Conservation (phyloP, 2,888 invertebrate genomes). For the Chironomus tentans region DNA sequence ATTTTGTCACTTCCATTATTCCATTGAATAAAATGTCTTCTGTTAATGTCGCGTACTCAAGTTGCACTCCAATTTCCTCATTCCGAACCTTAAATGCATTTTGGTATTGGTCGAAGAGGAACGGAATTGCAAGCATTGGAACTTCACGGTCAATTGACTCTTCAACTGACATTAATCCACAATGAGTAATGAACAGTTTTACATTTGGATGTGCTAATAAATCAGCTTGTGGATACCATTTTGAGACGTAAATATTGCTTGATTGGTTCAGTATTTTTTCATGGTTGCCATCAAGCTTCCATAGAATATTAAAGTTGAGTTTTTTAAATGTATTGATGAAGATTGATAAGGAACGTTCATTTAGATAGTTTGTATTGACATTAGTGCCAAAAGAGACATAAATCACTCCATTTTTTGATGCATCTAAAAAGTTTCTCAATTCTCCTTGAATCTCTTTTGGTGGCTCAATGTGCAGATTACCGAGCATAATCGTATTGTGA, state of each 20-base stretch:
- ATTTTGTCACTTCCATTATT: no score
- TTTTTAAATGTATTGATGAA: slow-evolving; percentile 36
- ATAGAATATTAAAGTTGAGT: slow-evolving; percentile 38
- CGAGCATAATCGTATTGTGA: slow-evolving; percentile 7
- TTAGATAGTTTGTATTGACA: slow-evolving; percentile 33
- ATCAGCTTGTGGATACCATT: slow-evolving; percentile 39
- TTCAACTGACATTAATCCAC: slow-evolving; percentile 43
- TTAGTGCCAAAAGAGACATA: slow-evolving; percentile 23
- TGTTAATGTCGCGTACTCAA: no score
- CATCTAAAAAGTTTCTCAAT: slow-evolving; percentile 2
- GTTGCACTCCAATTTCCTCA: no score
- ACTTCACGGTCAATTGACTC: slow-evolving; percentile 42
- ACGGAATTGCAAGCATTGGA: slow-evolving; percentile 31
- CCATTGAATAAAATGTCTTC: no score
- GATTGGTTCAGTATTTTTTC: slow-evolving; percentile 35
- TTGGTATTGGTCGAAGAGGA: not conserved
- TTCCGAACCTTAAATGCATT: no score
- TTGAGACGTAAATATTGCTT: slow-evolving; percentile 36
- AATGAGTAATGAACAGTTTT: slow-evolving; percentile 44
- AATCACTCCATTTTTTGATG: slow-evolving; percentile 19
- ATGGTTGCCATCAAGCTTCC: slow-evolving; percentile 37
- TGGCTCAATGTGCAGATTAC: not conserved
- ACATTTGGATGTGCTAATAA: slow-evolving; percentile 39
- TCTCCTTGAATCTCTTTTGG: slow-evolving; percentile 9
- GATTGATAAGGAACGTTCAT: slow-evolving; percentile 33